Percentiles rank a stretch among this genome's conserved stretches.
Evolutionary conservation across 2,113 vertebrate species (phyloP).

Genomic region (Poeciliopsis retropinna): DNA sequence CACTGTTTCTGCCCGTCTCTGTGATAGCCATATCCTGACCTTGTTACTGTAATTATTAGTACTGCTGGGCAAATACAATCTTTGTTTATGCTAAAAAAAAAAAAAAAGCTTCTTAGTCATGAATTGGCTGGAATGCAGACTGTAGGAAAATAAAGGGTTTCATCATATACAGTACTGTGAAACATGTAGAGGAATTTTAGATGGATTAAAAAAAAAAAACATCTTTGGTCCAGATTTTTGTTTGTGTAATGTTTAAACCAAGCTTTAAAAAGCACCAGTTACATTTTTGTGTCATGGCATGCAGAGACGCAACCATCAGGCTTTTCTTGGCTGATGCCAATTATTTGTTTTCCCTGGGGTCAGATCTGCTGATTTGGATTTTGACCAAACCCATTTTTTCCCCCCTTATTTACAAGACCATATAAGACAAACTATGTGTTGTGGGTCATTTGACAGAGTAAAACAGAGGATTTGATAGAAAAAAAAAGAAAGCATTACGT

Average conservation of each 20-base stretch:
- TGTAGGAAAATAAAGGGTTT: constrained; percentile 1
- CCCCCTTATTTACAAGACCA: not conserved
- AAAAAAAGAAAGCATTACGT: not conserved
- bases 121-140: constrained; percentile 36
- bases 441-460: not conserved
- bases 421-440: not conserved
- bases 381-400: no score
- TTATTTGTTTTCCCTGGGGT: no score
- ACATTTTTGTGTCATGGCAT: no score
- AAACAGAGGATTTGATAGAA: not conserved
- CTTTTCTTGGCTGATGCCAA: no score
- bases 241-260: no score
- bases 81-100: constrained; percentile 30
- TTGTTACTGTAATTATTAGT: constrained; percentile 42
- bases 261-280: no score
- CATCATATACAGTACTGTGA: not conserved
- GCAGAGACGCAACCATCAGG: no score
- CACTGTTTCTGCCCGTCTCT: constrained; percentile 27
- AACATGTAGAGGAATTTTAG: constrained; percentile 2
- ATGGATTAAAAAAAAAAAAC: not conserved
- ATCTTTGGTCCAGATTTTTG: no score
- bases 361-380: no score
- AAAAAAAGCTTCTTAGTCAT: constrained; percentile 18
- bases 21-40: constrained; percentile 45
- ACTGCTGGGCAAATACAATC: constrained; percentile 42